Base-by-base conservation (phyloP, 2,113 vertebrate genomes). In the Chamaetylas fuelleborni region DNA sequence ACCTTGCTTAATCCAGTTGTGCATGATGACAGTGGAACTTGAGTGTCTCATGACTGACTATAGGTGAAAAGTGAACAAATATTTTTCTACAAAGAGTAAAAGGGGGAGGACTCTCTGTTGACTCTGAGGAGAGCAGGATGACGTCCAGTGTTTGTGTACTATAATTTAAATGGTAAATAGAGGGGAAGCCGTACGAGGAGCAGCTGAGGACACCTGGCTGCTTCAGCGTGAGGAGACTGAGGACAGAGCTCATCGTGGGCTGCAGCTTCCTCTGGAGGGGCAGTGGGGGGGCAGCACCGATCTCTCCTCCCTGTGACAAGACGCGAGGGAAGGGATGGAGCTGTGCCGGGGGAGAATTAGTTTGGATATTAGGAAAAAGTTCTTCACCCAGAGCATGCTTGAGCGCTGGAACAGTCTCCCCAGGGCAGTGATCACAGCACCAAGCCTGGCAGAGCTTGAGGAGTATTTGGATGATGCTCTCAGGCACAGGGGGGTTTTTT, bases 361-460 rank as follows among this genome's bases (percentile, higher is more conserved):
- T 10, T 28, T 58, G 43, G 14, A 5, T 38, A 51, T 33, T 23
- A 43, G 51, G 19, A 14, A 36, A 72, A 57, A 3, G 26, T 33
- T 81, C 36, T 80, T 72, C 42, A 64, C 17, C 40, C 20, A 18
- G 20, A 48, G 25, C 1, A 1, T 15, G 50, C 18, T 12, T 40
- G 57, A 56, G 66, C 31, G 3, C 34, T 31, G 20, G 5, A 48
- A 31, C n/a, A 10, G 33, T 19, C 43, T 45, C 19, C 19, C 43
- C 43, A 45, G 43, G 43, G 43, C 19, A 45, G 43, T 19, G 43
- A 45, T 45, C 43, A 20, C 43, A 45, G 76, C 43, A 45, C 43
- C 43, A 20, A 45, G 19, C 14, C 33, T 43, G 42, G 1, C 19
- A 34, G 58, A 51, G 5, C 0, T 25, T 1, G 1, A 64, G 9